Evolutionary conservation across 1,140 invertebrate species (phyloP).

Genomic region (Sarcophaga bullata): DNA sequence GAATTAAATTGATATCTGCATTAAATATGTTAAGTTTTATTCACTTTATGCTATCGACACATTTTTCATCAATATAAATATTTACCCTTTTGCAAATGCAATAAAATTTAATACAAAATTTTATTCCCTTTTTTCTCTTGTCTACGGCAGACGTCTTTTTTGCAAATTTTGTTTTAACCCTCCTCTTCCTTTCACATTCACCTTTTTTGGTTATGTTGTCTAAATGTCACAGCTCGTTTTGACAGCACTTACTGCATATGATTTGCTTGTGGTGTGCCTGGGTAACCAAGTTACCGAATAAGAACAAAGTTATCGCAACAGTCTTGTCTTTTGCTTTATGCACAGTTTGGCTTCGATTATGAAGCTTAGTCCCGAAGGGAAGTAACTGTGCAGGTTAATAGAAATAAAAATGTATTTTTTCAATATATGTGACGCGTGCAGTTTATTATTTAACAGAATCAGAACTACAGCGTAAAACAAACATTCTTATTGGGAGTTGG

Average conservation of each 20-base stretch:
- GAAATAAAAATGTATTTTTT: too few relatives aligned
- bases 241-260: neutral
- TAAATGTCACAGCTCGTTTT: neutral
- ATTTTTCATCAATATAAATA: neutral
- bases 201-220: conserved; percentile 13
- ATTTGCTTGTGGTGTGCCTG: too few relatives aligned
- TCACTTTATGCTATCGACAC: neutral
- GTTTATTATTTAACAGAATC: too few relatives aligned
- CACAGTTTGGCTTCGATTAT: too few relatives aligned
- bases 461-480: too few relatives aligned
- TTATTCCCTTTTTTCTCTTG: conserved; percentile 2
- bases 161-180: conserved; percentile 6
- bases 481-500: too few relatives aligned
- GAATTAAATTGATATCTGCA: conserved; percentile 39
- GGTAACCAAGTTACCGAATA: too few relatives aligned
- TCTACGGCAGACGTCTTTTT: neutral
- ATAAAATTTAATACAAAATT: conserved; percentile 20
- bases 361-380: too few relatives aligned
- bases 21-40: neutral
- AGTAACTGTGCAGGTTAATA: too few relatives aligned
- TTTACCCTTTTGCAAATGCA: conserved; percentile 25
- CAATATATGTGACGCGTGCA: too few relatives aligned
- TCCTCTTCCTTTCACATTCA: neutral
- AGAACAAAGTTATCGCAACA: too few relatives aligned
- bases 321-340: too few relatives aligned